phyloP scores from a whole-genome alignment of 2,888 invertebrate species.

The Onchidella celtica region DNA sequence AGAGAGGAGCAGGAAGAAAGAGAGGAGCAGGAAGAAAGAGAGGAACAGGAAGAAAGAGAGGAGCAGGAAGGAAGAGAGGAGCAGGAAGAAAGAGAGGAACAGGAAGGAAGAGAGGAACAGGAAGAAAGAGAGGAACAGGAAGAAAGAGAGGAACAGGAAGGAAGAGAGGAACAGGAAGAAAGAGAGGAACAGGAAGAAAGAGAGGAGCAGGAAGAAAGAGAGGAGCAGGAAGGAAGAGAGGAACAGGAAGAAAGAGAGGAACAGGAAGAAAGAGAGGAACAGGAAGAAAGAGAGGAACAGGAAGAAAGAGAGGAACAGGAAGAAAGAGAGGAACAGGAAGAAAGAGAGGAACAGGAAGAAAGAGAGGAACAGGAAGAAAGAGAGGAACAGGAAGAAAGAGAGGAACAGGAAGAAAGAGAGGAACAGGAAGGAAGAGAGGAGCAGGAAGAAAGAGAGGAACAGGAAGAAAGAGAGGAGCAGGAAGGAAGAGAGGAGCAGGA shows the following conservation, averaged over 20 bases:
- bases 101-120: background rate
- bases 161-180: background rate
- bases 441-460: no score
- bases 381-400: background rate
- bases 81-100: background rate
- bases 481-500: no score
- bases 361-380: no score
- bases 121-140: background rate
- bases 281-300: conserved; percentile 1
- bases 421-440: background rate
- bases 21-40: no score
- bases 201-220: no score
- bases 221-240: background rate
- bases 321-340: background rate
- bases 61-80: no score
- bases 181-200: background rate
- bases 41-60: no score
- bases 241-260: background rate
- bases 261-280: conserved; percentile 4
- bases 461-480: no score
- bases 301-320: conserved; percentile 2
- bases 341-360: background rate
- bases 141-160: background rate
- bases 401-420: background rate
- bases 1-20: no score